phyloP scores from a whole-genome alignment of 2,888 invertebrate genomes.

The Ichneumoninae sp. region DNA sequence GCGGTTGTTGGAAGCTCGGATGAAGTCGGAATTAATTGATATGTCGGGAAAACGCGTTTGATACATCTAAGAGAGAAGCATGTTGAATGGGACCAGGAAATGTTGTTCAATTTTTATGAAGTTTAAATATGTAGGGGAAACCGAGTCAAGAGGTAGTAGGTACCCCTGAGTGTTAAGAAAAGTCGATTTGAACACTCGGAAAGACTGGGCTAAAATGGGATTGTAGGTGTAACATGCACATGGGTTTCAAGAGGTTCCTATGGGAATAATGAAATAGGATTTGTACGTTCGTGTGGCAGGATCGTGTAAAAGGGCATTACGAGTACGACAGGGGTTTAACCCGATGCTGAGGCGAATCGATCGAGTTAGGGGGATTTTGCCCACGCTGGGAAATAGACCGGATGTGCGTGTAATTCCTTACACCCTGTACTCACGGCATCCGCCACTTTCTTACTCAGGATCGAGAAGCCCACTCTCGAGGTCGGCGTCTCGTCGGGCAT shows the following conservation, averaged over 20 bases:
- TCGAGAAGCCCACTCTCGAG: constrained; percentile 54
- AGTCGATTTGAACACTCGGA: too few species aligned
- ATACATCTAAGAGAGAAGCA: not conserved
- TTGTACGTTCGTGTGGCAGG: constrained; percentile 56
- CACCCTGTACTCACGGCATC: constrained; percentile 69
- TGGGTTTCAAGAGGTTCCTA: constrained; percentile 48
- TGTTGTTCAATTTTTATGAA: not conserved
- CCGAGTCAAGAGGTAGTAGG: too few species aligned
- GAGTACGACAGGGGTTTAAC: constrained; percentile 44
- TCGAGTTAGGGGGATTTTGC: constrained; percentile 29
- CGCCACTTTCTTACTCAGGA: constrained; percentile 64
- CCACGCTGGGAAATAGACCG: constrained; percentile 54
- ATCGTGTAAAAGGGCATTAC: constrained; percentile 62
- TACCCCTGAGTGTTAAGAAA: too few species aligned
- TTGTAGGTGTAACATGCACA: too few species aligned
- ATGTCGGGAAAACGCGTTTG: not conserved
- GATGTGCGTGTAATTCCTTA: constrained; percentile 67
- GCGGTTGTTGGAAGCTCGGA: not conserved
- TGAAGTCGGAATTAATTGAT: constrained; percentile 14
- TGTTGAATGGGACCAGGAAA: not conserved
- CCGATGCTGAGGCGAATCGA: constrained; percentile 11
- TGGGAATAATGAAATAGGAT: constrained; percentile 60
- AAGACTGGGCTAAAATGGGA: too few species aligned
- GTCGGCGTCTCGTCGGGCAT: constrained; percentile 48
- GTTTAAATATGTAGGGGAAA: not conserved